Evolutionary conservation across 2,113 vertebrate species (phyloP), one percentile per base, ranked within the genome.

Genomic region (Erythrocercus mccallii): DNA sequence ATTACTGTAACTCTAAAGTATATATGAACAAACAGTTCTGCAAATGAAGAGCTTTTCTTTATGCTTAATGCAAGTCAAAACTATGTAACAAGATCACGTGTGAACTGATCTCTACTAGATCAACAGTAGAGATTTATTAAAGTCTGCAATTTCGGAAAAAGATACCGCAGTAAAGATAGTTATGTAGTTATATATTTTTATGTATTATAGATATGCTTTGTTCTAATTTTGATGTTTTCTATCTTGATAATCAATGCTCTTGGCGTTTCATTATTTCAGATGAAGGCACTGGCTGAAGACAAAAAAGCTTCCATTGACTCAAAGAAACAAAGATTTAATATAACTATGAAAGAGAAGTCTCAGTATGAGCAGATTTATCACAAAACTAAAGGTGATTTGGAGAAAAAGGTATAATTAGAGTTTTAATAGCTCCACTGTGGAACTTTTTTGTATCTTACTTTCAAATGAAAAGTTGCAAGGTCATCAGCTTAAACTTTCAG

Each of bases 301-400:
- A 98, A 99, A 97, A 99, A 99, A 90, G 79, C 97, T 51, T 98
- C 98, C 30, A 94, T 99, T 76, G 98, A 99, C 56, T 99, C 98
- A 69, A 95, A 99, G 81, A 99, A 99, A 95, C 98, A 99, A 95
- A 98, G 98, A 95, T 97, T 99, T 92, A 98, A 87, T 81, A 97
- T 98, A 54, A 97, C 98, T 57, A 96, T 97, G 47, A 97, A 98
- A 88, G 98, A 99, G 91, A 99, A 98, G 89, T 97, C 94, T 92
- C 98, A 98, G 21, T 97, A 98, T 78, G 98, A 99, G 79, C 92
- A 98, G 79, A 97, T 98, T 95, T 98, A 98, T 96, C 90, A 95
- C 64, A 98, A 98, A 94, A 95, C 98, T 60, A 98, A 98, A 94
- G 98, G 98, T 21, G 98, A 99, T 33, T 89, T 99, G 88, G 98